Conservation (phyloP, 2,888 invertebrate genomes). For the Aspidiotus rigidus region DNA sequence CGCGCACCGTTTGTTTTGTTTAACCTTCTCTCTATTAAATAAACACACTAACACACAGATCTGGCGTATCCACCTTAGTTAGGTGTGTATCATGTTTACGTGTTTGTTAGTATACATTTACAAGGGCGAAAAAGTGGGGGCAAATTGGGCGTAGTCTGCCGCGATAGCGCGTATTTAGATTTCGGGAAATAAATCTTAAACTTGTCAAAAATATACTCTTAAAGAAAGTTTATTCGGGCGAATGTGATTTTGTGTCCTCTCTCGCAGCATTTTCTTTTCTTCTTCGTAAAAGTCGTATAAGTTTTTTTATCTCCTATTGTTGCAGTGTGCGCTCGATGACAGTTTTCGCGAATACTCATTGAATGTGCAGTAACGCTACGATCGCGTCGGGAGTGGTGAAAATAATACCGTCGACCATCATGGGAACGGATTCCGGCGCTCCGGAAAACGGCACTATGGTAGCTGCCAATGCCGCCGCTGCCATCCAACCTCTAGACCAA, state of each 20-base stretch:
- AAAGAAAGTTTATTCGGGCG: constrained; percentile 22
- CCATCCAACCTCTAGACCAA: constrained; percentile 36
- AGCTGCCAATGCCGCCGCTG: not conserved
- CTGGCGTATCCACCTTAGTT: not conserved
- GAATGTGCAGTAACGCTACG: constrained; percentile 5
- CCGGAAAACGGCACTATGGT: constrained; percentile 8
- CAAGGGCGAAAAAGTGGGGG: constrained; percentile 7
- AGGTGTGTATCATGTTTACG: constrained; percentile 3
- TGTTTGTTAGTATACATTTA: constrained; percentile 4
- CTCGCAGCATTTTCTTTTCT: constrained; percentile 3
- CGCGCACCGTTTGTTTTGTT: constrained; percentile 24
- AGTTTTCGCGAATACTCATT: not conserved
- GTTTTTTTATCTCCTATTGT: not conserved
- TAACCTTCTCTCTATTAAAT: constrained; percentile 27
- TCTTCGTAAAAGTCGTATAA: not conserved
- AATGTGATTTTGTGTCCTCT: constrained; percentile 13
- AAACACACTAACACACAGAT: constrained; percentile 18
- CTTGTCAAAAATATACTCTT: constrained; percentile 26
- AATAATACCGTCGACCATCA: not conserved
- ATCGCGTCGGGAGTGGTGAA: constrained; percentile 2
- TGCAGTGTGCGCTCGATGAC: constrained; percentile 10
- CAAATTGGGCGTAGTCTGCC: constrained; percentile 30
- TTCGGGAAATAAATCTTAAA: constrained; percentile 30
- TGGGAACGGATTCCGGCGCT: not conserved
- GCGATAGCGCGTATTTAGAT: constrained; percentile 26